Base-by-base conservation (phyloP, 1,140 invertebrate species). In the Pteromalus puparum region DNA sequence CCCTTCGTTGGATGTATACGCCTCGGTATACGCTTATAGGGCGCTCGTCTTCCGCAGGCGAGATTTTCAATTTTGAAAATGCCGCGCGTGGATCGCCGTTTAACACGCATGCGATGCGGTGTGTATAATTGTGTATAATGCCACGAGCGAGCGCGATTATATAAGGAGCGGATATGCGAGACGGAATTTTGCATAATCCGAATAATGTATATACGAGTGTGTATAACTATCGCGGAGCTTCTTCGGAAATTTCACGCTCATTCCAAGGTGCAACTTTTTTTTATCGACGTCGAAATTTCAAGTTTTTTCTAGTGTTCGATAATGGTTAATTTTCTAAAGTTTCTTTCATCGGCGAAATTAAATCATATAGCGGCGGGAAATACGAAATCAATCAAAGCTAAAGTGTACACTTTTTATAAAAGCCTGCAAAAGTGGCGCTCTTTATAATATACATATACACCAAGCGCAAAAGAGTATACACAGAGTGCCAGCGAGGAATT, bases 51-150 rank as follows among this genome's bases (percentile, higher is more conserved):
- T 81, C 79, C 80, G 70, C 72, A 28, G 72, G 21, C 48, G 61
- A 46, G 74, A 77, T 76, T 83, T 83, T 83, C 81, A 77, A 76
- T 83, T 70, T 70, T 24, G 2, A 53, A 53, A 53, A 53, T 7
- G 24, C 70, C 70, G 73, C 30, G 34, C 15, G 0, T 18, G 1
- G 46, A 48, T 10, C 46, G 9, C 18, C 81, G n/a, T 30, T 75
- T 42, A 42, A 48, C 72, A 21, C 48, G 48, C 48, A 2, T 53
- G 26, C 2, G 12, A n/a, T n/a, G n/a, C n/a, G n/a, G n/a, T n/a
- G n/a, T n/a, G 68, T 80, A 73, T 21, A 21, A 73, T 48, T 70
- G 70, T 46, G 28, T 24, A n/a, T n/a, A 26, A 46, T 42, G 28
- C 5, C 65, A 61, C 79, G n/a, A 26, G 1, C 68, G 13, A 65